phyloP scores from a whole-genome alignment of 2,113 vertebrate species.

The Festucalex cinctus region DNA sequence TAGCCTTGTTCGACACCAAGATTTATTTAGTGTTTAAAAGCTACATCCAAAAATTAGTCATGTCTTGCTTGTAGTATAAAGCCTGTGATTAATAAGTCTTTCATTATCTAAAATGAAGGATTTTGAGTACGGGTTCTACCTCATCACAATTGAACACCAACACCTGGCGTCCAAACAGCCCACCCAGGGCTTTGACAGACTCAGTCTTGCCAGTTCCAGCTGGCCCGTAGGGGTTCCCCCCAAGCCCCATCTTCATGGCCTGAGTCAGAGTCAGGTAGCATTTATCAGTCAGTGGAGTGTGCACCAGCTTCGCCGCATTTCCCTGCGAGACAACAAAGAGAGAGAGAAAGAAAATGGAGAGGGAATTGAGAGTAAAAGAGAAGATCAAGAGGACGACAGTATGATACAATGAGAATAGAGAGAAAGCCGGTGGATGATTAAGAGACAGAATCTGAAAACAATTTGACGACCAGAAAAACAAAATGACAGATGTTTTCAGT shows the following conservation, averaged over 20 bases:
- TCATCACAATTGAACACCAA: slow-evolving; percentile 99
- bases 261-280: slow-evolving; percentile 96
- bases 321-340: slow-evolving; percentile 71
- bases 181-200: slow-evolving; percentile 94
- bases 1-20: too few relatives aligned
- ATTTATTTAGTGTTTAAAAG: neutral
- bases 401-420: neutral
- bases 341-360: slow-evolving; percentile 16
- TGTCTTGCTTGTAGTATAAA: neutral
- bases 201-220: slow-evolving; percentile 98
- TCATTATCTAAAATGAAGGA: neutral
- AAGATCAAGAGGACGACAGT: neutral
- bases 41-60: neutral
- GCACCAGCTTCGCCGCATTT: slow-evolving; percentile 92
- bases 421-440: neutral
- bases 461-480: slow-evolving; percentile 1
- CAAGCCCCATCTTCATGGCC: slow-evolving; percentile 95
- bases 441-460: neutral
- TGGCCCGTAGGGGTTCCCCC: slow-evolving; percentile 95
- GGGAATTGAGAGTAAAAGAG: slow-evolving; percentile 1
- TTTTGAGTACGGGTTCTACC: slow-evolving; percentile 64
- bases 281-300: slow-evolving; percentile 94
- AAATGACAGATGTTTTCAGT: neutral
- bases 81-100: neutral
- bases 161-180: slow-evolving; percentile 92